These are phyloP conservation scores for Acanthurus tractus DNA, from an alignment of 2,797 vertebrate genomes.

Conservation along the genomic window DNA sequence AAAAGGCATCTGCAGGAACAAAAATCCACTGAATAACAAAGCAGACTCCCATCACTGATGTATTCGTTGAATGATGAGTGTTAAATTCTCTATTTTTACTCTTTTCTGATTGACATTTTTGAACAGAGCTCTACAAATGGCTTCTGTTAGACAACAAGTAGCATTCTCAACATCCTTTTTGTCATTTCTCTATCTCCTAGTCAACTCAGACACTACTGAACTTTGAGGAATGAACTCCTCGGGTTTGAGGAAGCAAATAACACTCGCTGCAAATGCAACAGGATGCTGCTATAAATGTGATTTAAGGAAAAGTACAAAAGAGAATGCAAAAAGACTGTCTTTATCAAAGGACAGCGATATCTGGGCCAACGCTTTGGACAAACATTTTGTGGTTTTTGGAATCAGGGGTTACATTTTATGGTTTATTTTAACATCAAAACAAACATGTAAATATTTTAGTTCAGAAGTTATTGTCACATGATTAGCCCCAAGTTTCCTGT, in stretches of 20 bases:
- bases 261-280: background rate
- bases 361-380: too few relatives aligned
- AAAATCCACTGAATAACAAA: constrained; percentile 24
- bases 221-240: constrained; percentile 5
- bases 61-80: constrained; percentile 35
- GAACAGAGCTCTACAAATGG: constrained; percentile 42
- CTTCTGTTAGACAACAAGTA: constrained; percentile 32
- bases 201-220: constrained; percentile 20
- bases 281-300: background rate
- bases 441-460: too few relatives aligned
- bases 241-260: constrained; percentile 25
- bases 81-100: constrained; percentile 26
- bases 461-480: too few relatives aligned
- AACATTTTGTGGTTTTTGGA: background rate
- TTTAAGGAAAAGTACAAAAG: background rate
- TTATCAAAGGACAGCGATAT: too few relatives aligned
- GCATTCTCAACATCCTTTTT: constrained; percentile 30
- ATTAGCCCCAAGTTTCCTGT: too few relatives aligned
- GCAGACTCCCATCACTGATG: constrained; percentile 35
- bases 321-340: too few relatives aligned
- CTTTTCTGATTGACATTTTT: constrained; percentile 51
- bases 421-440: too few relatives aligned
- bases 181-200: constrained; percentile 48
- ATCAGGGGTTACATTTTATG: background rate
- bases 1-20: background rate